phyloP scores from a whole-genome alignment of 2,113 vertebrate species.

The Kobus ellipsiprymnus region DNA sequence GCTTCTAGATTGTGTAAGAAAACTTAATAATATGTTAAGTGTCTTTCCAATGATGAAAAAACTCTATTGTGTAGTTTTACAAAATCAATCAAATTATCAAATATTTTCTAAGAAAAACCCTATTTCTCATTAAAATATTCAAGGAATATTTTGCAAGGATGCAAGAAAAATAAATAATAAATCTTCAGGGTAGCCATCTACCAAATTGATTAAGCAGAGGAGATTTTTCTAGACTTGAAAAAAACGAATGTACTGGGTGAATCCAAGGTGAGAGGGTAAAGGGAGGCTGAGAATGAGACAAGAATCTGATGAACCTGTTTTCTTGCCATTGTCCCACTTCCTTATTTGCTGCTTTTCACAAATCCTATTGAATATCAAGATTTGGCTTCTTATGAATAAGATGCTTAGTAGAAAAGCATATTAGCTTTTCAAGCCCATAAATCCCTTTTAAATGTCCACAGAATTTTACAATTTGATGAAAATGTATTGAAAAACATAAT shows the following conservation, averaged over 20 bases:
- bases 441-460: neutral
- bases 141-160: neutral
- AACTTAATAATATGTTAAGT: neutral
- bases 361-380: slow-evolving; percentile 47
- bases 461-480: slow-evolving; percentile 8
- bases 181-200: neutral
- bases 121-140: slow-evolving; percentile 33
- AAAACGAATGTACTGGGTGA: neutral
- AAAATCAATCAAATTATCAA: neutral
- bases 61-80: neutral
- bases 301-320: neutral
- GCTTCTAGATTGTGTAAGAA: neutral
- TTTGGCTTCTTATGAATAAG: slow-evolving; percentile 40
- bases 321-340: slow-evolving; percentile 26
- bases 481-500: neutral
- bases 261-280: neutral
- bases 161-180: neutral
- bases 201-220: neutral
- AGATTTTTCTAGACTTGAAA: neutral
- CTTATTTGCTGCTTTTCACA: slow-evolving; percentile 38
- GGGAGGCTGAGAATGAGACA: neutral
- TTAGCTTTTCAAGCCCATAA: slow-evolving; percentile 5
- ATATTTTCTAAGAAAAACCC: neutral
- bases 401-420: slow-evolving; percentile 20
- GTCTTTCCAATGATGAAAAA: neutral